Base-by-base conservation (phyloP, 2,113 vertebrate genomes). In the Siniperca knerii region DNA sequence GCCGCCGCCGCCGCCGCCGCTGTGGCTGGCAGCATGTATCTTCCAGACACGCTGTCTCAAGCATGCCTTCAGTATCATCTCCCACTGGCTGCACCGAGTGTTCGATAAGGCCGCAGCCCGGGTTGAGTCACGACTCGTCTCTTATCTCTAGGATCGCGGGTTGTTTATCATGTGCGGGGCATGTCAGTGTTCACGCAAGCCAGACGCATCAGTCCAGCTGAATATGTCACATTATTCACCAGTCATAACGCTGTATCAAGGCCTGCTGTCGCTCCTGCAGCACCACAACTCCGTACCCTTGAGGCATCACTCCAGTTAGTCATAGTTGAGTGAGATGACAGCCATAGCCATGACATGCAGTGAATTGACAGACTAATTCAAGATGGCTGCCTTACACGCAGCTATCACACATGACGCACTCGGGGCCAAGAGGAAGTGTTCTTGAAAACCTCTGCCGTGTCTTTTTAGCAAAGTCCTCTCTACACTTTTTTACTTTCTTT, bases 51-150 rank as follows among this genome's bases (percentile, higher is more conserved):
- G 6, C 52, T 35, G 86, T 88, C 79, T 88, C 18, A 35, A 87
- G 40, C 81, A 64, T 72, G 81, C 75, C 82, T 75, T 75, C 48
- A 4, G 78, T 84, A 83, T 88, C 90, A 70, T 57, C 85, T 81
- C 79, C 62, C 70, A 73, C 60, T 5, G 29, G 76, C 88, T 84
- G 87, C 82, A 44, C 52, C 55, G 52, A 50, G 64, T 12, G 42
- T 23, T 46, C 3, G 37, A 44, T 52, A 70, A 55, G 61, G 79
- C 77, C 35, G 13, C 77, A 55, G 75, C 75, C 35, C 3, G 9
- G 58, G 64, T 81, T 86, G 88, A 90, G 87, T 92, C 89, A 94
- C 82, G 52, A 90, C 84, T 84, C 33, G 0, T 77, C 82, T 74
- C 72, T 75, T 76, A 91, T 92, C 89, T 66, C 35, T 6, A 2